These are phyloP conservation scores for Notamacropus eugenii DNA, from an alignment of 2,797 vertebrate genomes.

Conservation along the genomic window DNA sequence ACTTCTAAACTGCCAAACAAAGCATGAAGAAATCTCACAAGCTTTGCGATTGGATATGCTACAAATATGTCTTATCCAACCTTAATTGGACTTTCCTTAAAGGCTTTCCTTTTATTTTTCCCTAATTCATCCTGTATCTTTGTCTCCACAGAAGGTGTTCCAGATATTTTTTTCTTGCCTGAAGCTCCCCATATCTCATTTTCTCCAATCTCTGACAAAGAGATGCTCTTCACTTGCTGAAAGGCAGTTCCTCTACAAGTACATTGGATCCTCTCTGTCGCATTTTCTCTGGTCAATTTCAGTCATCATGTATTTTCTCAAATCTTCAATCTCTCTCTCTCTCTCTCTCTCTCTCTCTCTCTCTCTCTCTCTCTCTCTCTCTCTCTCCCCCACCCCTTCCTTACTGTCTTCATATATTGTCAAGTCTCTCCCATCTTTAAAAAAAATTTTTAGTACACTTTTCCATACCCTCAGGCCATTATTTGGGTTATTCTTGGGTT, in stretches of 20 bases:
- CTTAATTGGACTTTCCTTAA: neutral
- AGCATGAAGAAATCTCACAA: neutral
- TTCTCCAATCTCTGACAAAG: neutral
- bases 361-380: too few relatives aligned
- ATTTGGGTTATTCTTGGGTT: too few relatives aligned
- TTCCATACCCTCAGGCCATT: too few relatives aligned
- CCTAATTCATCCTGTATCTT: neutral
- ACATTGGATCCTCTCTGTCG: neutral
- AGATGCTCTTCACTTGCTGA: neutral
- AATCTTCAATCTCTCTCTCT: too few relatives aligned
- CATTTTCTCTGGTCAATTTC: neutral
- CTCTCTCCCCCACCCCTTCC: too few relatives aligned
- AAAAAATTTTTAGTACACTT: neutral
- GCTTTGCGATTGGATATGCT: neutral
- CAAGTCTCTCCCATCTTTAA: neutral
- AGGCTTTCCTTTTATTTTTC: neutral
- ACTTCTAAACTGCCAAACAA: neutral
- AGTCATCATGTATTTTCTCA: too few relatives aligned
- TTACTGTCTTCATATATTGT: neutral
- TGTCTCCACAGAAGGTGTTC: neutral
- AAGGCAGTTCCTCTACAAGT: neutral
- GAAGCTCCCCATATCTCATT: neutral
- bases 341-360: too few relatives aligned
- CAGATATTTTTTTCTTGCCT: neutral
- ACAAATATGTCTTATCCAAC: neutral